Evolutionary conservation across 2,113 vertebrate genomes (phyloP).

Genomic region (Rousettus leschenaultii): DNA sequence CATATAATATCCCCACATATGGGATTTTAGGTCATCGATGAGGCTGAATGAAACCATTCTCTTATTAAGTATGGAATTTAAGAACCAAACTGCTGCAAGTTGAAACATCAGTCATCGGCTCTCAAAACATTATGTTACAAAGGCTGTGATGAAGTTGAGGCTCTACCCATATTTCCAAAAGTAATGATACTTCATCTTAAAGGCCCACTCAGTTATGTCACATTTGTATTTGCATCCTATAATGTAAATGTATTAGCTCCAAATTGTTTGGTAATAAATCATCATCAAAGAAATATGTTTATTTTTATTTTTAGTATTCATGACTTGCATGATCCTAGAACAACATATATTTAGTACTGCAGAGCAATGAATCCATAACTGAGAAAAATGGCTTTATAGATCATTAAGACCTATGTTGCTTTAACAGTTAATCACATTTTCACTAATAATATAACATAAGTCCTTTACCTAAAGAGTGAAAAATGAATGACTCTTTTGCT

Average conservation of each 20-base stretch:
- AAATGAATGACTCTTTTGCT: constrained; percentile 77
- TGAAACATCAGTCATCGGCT: constrained; percentile 65
- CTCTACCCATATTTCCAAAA: constrained; percentile 81
- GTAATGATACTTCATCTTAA: constrained; percentile 83
- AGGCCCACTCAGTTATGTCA: constrained; percentile 80
- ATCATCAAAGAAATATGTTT: constrained; percentile 84
- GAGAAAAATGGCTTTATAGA: constrained; percentile 82
- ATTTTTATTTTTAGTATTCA: constrained; percentile 84
- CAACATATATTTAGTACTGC: constrained; percentile 84
- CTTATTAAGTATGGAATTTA: constrained; percentile 65
- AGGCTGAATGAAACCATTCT: constrained; percentile 63
- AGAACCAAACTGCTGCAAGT: constrained; percentile 56
- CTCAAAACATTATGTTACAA: constrained; percentile 75
- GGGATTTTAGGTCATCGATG: constrained; percentile 43
- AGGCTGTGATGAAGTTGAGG: constrained; percentile 80
- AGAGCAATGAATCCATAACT: constrained; percentile 80
- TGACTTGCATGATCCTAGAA: constrained; percentile 78
- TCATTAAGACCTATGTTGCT: constrained; percentile 82
- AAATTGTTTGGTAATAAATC: constrained; percentile 84
- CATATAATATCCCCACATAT: neutral
- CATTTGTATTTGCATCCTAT: constrained; percentile 84
- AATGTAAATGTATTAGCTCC: constrained; percentile 83
- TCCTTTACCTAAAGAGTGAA: constrained; percentile 80
- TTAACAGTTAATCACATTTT: constrained; percentile 82
- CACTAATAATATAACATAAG: constrained; percentile 76